Evolutionary conservation across 2,888 invertebrate genomes (phyloP), one percentile per base, ranked within the genome.

Genomic region (Euphydryas editha): DNA sequence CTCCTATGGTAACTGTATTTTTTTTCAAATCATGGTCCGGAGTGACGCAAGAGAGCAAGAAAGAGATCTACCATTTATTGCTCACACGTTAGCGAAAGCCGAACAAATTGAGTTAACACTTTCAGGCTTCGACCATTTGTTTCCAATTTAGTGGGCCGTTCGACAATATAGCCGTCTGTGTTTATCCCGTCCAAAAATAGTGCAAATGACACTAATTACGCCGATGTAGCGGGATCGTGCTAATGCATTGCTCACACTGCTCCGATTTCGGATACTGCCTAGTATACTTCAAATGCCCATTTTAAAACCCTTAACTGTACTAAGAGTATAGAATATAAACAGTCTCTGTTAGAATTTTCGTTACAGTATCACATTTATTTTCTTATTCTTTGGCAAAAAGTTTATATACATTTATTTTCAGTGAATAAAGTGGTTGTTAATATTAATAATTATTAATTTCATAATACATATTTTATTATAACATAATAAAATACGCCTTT

Each of bases 191-290:
- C 88, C 88, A 86, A 88, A 89, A 90, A 90, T 81, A 90, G 90
- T 90, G 90, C 90, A 85, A 91, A 91, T 88, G 91, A 90, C 89
- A 90, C 92, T 92, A 92, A 92, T 91, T 90, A 90, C 78, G 84
- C 77, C 74, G 71, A 76, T 86, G 81, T 90, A 80, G 87, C 89
- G 79, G 73, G 76, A 77, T 70, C 73, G 86, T 86, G 91, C 75
- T 92, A 92, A 92, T 87, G 70, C 80, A 73, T 86, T 87, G 83
- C 82, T 83, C 87, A 90, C 80, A 89, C 85, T 76, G 83, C 77
- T 81, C 82, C 76, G 79, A 83, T 83, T 86, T 84, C 49, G 24
- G 24, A 51, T 24, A 51, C 15, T 5, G 49, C 49, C 13, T 15
- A 59, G 39, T 17, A 37, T 46, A 47, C 47, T 37, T 54, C 17